A percentile compares a stretch with the other conserved stretches of the same genome.
Conservation (phyloP, 2,888 invertebrate genomes). For the Hymenopus coronatus region DNA sequence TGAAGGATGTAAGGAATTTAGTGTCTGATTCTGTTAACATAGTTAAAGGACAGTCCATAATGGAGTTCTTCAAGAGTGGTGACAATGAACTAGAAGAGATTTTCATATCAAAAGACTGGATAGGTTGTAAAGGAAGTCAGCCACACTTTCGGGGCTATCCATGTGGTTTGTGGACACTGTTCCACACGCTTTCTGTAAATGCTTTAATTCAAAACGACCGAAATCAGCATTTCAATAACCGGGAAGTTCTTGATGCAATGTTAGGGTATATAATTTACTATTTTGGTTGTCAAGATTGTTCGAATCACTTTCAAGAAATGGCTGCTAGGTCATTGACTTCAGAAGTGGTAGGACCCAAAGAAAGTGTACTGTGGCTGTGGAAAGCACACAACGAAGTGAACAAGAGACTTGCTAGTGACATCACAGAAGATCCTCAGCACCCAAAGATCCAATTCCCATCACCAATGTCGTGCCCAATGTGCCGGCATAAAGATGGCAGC, state of each 20-base stretch:
- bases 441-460: conserved; percentile 90
- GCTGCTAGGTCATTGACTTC: conserved; percentile 66
- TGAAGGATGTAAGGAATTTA: conserved; percentile 59
- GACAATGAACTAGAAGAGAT: conserved; percentile 54
- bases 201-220: conserved; percentile 50
- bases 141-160: conserved; percentile 79
- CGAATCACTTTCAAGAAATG: conserved; percentile 86
- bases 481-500: conserved; percentile 55
- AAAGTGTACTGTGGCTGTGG: conserved; percentile 91
- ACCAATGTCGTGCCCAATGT: conserved; percentile 62
- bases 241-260: conserved; percentile 76
- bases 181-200: conserved; percentile 86
- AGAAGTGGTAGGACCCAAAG: conserved; percentile 67
- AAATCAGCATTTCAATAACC: conserved; percentile 40
- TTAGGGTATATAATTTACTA: conserved; percentile 86
- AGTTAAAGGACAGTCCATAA: conserved; percentile 60
- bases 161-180: conserved; percentile 93
- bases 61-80: conserved; percentile 53
- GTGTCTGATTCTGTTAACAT: conserved; percentile 49
- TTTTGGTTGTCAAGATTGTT: conserved; percentile 91
- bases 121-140: conserved; percentile 79
- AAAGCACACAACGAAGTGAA: conserved; percentile 92
- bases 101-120: conserved; percentile 55
- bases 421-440: conserved; percentile 84
- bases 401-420: conserved; percentile 76